phyloP scores from a whole-genome alignment of 2,113 vertebrate genomes.

The Marmota flaviventris region DNA sequence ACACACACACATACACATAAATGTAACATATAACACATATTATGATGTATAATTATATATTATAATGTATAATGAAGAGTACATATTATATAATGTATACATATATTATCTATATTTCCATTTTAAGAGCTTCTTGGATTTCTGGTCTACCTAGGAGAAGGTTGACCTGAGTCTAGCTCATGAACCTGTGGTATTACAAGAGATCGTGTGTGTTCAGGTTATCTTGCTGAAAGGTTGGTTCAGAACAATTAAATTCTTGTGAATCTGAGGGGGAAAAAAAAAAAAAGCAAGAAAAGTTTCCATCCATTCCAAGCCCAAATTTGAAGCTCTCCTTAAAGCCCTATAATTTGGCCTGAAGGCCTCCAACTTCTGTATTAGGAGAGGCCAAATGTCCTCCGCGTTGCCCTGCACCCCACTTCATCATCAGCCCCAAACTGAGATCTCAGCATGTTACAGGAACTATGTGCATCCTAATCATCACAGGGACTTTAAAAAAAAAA shows the following conservation, averaged over 20 bases:
- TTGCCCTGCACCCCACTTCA: not conserved
- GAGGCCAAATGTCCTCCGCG: not conserved
- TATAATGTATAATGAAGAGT: too few species aligned
- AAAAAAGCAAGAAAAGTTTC: not conserved
- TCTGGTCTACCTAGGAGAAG: not conserved
- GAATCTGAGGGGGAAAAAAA: not conserved
- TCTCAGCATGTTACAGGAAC: not conserved
- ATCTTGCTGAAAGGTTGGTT: not conserved
- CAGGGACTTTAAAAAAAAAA: not conserved
- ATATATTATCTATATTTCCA: too few species aligned
- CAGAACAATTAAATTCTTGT: not conserved
- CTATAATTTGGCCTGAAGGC: not conserved
- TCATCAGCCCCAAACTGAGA: constrained; percentile 54
- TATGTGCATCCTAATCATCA: not conserved
- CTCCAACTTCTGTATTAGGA: not conserved
- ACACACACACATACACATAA: too few species aligned
- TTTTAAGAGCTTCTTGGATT: constrained; percentile 6
- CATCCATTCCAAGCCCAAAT: not conserved
- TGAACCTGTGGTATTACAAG: not conserved
- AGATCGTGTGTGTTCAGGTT: not conserved
- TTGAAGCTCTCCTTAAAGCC: not conserved
- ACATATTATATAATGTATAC: too few species aligned
- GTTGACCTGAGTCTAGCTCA: not conserved
- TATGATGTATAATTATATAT: too few species aligned
- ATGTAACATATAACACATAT: too few species aligned